Evolutionary conservation across 2,888 invertebrate species (phyloP).

Genomic region (Alentia gelatinosa): DNA sequence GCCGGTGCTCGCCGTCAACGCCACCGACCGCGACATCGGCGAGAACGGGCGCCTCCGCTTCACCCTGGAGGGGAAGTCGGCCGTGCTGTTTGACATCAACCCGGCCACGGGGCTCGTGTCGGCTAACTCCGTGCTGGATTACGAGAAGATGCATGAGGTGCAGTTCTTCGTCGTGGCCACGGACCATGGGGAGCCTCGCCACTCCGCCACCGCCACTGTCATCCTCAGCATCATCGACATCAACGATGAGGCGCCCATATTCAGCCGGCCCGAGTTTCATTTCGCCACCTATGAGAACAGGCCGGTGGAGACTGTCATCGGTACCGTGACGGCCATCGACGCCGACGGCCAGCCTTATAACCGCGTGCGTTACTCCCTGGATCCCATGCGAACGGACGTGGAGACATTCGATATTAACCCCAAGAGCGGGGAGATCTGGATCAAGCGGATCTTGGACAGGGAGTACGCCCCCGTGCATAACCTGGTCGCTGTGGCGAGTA

Average conservation of each 20-base stretch:
- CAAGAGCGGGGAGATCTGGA: constrained; percentile 54
- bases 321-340: constrained; percentile 58
- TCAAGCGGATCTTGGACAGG: constrained; percentile 59
- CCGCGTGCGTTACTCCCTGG: constrained; percentile 56
- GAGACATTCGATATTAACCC: constrained; percentile 58
- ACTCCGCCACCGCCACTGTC: constrained; percentile 54
- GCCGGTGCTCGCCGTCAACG: constrained; percentile 70
- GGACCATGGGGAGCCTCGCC: constrained; percentile 58
- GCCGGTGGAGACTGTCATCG: constrained; percentile 59
- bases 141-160: constrained; percentile 57
- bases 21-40: constrained; percentile 67
- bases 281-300: constrained; percentile 62
- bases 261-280: constrained; percentile 55
- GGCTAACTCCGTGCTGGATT: constrained; percentile 66
- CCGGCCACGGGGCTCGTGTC: constrained; percentile 68
- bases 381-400: constrained; percentile 3
- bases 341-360: constrained; percentile 57
- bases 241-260: constrained; percentile 61
- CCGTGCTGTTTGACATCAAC: constrained; percentile 59
- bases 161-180: constrained; percentile 58
- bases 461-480: constrained; percentile 57
- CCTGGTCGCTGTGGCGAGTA: constrained; percentile 56
- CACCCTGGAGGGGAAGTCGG: neutral
- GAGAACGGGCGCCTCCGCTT: constrained; percentile 33
- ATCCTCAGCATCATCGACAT: constrained; percentile 59